Evolutionary conservation across 1,140 invertebrate species (phyloP), one percentile per base, ranked within the genome.

Genomic region (Neuroterus valhalla): DNA sequence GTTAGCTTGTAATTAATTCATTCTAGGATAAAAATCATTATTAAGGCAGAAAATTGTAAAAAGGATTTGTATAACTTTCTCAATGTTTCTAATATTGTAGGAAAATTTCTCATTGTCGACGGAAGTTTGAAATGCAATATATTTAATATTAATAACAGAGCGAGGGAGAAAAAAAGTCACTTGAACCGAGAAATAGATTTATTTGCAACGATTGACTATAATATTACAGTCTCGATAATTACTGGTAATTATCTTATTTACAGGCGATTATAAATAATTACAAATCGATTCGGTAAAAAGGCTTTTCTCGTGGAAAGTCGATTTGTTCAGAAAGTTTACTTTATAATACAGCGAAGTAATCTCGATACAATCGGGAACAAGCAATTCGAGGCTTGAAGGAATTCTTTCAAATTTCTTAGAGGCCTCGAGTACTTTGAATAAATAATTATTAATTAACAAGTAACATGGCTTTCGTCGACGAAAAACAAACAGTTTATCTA

Each of bases 251-350:
- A n/a, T 38, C 31, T 62, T 31, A 62, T 62, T 62, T 62, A 62
- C 55, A 62, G 31, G 5, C 4, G 14, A 62, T 62, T 62, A 62
- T 31, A 62, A 62, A 62, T 62, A 62, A 62, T 62, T 62, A 62
- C 26, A 62, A 62, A 62, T 62, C 55, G 26, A 62, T 62, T 31
- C 23, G 55, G 26, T 62, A 62, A 62, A 62, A 62, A 62, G 52
- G 52, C 52, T 15, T 38, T 23, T 62, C 52, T 62, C 23, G 55
- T 38, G 55, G 6, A 62, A 62, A 62, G 21, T 62, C 26, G 23
- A 38, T 62, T 62, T 62, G 55, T 14, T 62, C 4, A 26, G 55
- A 26, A 62, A 31, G 15, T 62, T 31, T 62, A n/a, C n/a, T 38
- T 52, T 14, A 31, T 14, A 26, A 55, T 55, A 26, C 14, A 62